Base-by-base conservation (phyloP, 2,113 vertebrate genomes). In the Heteronetta atricapilla region DNA sequence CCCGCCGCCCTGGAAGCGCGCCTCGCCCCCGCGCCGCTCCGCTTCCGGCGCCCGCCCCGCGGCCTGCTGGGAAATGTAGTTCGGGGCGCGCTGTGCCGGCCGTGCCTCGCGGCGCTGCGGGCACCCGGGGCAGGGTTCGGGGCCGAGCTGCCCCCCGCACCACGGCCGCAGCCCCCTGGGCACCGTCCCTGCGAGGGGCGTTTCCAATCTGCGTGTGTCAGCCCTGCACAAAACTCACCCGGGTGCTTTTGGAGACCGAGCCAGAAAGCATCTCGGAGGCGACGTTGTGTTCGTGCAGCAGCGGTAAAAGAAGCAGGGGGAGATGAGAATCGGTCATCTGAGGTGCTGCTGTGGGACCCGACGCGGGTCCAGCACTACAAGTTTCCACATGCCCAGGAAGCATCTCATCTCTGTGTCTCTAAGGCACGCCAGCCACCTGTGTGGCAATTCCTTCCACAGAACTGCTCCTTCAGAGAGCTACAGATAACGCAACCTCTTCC, bases 21-120 rank as follows among this genome's bases (percentile, higher is more conserved):
- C 20, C 46, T 21, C 20, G 10, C 10, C 10, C 46, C 46, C 46
- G 46, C 46, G 46, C 46, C 46, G 46, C 46, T 21, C 40, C 90
- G 36, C 7, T 33, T 63, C 80, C 78, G 36, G 46, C 8, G 9
- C 33, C 13, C 15, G 13, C 6, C 67, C 40, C 63, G 59, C 52
- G 16, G 95, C 55, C 64, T 17, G n/a, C 66, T 60, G 96, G 96
- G 94, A 94, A n/a, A 2, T 3, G 93, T 75, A 93, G 94, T 95
- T 11, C 64, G 10, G 11, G 42, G 42, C 42, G 42, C 42, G 38
- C 38, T 38, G 38, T 10, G 38, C 38, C 38, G 38, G 9, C 38
- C 11, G 38, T 16, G 42, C 42, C 40, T 42, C 42, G 14, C 42
- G 42, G 11, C 5, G 7, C 8, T 20, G 17, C 44, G 19, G 46